A percentile compares a stretch with the other conserved stretches of the same genome.
phyloP scores from a whole-genome alignment of 2,888 invertebrate species.

The Agrochola lychnidis region DNA sequence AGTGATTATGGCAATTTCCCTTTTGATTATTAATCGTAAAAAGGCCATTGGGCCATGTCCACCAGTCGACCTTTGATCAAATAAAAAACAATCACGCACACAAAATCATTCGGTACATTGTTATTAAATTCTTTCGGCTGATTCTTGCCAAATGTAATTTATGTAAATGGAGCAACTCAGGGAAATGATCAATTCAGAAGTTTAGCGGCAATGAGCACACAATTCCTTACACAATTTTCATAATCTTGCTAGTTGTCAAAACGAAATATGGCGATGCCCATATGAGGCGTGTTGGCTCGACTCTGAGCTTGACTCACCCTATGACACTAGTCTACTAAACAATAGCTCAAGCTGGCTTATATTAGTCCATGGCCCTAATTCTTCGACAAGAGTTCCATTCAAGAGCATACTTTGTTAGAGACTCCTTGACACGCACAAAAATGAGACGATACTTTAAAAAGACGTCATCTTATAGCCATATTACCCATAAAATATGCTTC shows the following conservation, averaged over 20 bases:
- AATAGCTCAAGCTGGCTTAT: slow-evolving; percentile 29
- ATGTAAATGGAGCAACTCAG: slow-evolving; percentile 17
- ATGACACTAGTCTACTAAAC: slow-evolving; percentile 16
- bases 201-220: slow-evolving; percentile 26
- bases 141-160: slow-evolving; percentile 29
- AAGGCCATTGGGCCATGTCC: neutral
- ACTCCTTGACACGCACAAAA: slow-evolving; percentile 16
- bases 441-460: slow-evolving; percentile 3
- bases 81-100: slow-evolving; percentile 3
- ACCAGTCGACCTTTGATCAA: slow-evolving; percentile 8
- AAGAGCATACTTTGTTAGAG: slow-evolving; percentile 3
- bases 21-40: slow-evolving; percentile 5
- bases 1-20: slow-evolving; percentile 33
- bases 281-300: slow-evolving; percentile 19
- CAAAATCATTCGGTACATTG: neutral
- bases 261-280: slow-evolving; percentile 34
- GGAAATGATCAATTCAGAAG: slow-evolving; percentile 38
- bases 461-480: slow-evolving; percentile 1
- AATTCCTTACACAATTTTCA: slow-evolving; percentile 14
- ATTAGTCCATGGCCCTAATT: slow-evolving; percentile 16
- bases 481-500: slow-evolving; percentile 33
- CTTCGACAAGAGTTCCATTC: slow-evolving; percentile 7
- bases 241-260: slow-evolving; percentile 19
- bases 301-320: slow-evolving; percentile 25
- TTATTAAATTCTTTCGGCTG: slow-evolving; percentile 27